phyloP scores from a whole-genome alignment of 2,113 vertebrate species.

The human (Homo sapiens) region GRCh38 chr7:15824501-15825000 shows the following conservation, averaged over 20 bases:
- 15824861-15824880: no score
- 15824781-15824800: not conserved
- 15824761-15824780: not conserved
- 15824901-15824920: not conserved
- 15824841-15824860: no score
- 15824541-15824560: not conserved
- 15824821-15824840: no score
- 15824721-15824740: not conserved
- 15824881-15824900: no score
- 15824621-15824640: not conserved
- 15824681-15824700: not conserved
- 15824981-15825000: slow-evolving; percentile 7
- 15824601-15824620: not conserved
- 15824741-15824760: not conserved
- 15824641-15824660: not conserved
- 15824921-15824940: not conserved
- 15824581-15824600: not conserved
- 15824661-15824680: not conserved
- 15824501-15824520: not conserved
- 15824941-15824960: not conserved
- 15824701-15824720: not conserved
- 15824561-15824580: not conserved
- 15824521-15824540: not conserved
- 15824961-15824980: not conserved
- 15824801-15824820: no score